Percentiles rank a stretch among this genome's conserved stretches.
Evolutionary conservation across 1,140 invertebrate species (phyloP).

Genomic region (Drosophila nigrodunni): DNA sequence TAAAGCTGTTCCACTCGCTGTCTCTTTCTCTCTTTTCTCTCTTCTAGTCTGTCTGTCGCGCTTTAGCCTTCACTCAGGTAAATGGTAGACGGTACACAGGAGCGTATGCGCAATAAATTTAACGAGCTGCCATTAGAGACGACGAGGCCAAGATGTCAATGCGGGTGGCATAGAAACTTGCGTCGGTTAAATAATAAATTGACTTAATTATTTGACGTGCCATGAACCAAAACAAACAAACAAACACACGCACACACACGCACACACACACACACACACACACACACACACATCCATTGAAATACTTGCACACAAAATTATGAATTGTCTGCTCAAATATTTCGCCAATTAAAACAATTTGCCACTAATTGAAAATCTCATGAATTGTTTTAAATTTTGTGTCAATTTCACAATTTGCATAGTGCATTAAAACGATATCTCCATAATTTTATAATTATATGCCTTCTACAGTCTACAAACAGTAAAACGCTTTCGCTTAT

Average conservation of each 20-base stretch:
- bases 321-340: neutral
- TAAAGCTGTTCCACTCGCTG: constrained; percentile 64
- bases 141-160: constrained; percentile 59
- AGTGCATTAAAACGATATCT: neutral
- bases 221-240: constrained; percentile 59
- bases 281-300: constrained; percentile 10
- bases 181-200: constrained; percentile 77
- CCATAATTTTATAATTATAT: neutral
- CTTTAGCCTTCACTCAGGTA: constrained; percentile 4
- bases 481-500: neutral
- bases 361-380: neutral
- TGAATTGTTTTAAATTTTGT: constrained; percentile 1
- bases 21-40: neutral
- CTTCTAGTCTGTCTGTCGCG: neutral
- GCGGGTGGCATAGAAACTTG: constrained; percentile 33
- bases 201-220: constrained; percentile 80
- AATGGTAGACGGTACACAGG: constrained; percentile 53
- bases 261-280: neutral
- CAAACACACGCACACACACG: neutral
- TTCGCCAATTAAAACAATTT: constrained; percentile 1
- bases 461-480: neutral
- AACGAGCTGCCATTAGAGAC: constrained; percentile 77
- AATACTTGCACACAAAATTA: neutral
- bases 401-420: neutral
- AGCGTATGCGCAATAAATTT: constrained; percentile 82